phyloP scores from a whole-genome alignment of 2,113 vertebrate genomes.

The Daphoenositta chrysoptera region DNA sequence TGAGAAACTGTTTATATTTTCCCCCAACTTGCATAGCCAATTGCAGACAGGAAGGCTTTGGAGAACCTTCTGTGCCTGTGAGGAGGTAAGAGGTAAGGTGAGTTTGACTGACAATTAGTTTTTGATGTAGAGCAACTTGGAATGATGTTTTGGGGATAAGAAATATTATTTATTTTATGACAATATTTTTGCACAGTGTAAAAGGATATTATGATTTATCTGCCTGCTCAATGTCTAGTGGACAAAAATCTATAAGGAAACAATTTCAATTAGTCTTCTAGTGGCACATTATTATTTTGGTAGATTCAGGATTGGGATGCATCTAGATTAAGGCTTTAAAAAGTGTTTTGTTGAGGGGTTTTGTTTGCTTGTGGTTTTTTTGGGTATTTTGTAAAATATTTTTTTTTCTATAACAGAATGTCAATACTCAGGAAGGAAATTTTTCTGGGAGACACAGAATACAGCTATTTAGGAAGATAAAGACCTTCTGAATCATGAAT shows the following conservation, averaged over 20 bases:
- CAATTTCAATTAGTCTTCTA: not conserved
- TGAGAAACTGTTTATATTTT: constrained; percentile 2
- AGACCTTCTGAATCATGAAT: not conserved
- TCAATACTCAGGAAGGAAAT: not conserved
- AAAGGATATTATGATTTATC: not conserved
- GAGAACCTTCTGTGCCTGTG: not conserved
- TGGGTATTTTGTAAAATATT: not conserved
- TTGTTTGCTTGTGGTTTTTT: not conserved
- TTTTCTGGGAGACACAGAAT: not conserved
- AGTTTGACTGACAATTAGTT: not conserved
- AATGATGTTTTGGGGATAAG: not conserved
- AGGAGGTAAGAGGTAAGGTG: not conserved
- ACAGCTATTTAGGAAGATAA: not conserved
- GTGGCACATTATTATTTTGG: not conserved
- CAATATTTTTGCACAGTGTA: not conserved
- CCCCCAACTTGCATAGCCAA: not conserved
- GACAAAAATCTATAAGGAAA: constrained; percentile 8
- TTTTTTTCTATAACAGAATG: not conserved
- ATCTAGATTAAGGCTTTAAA: not conserved
- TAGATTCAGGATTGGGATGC: not conserved
- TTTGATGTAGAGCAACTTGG: not conserved
- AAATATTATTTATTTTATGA: constrained; percentile 9
- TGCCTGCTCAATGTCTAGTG: not conserved
- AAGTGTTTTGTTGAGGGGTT: not conserved
- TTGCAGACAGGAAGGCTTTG: not conserved